Evolutionary conservation across 2,797 vertebrate species (phyloP).

Genomic region (Myiothlypis coronata): DNA sequence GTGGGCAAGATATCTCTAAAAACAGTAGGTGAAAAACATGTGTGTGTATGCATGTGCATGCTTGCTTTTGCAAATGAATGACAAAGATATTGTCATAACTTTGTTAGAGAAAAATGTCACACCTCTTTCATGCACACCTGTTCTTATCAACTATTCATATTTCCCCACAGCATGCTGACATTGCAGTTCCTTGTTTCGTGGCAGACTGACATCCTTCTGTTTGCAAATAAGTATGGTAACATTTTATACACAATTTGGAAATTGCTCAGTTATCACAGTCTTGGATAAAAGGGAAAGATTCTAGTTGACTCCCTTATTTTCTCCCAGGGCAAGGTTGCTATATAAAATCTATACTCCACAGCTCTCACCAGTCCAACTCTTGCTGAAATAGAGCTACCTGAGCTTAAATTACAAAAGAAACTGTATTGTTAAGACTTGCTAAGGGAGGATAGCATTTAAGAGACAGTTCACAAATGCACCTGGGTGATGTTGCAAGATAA

Average conservation of each 20-base stretch:
- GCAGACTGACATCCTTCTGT: not conserved
- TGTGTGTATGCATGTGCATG: not conserved
- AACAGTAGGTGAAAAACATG: not conserved
- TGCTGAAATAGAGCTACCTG: not conserved
- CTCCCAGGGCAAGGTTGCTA: not conserved
- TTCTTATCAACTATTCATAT: not conserved
- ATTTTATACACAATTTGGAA: not conserved
- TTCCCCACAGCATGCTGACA: not conserved
- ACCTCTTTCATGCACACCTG: not conserved
- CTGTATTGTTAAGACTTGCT: not conserved
- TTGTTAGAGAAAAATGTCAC: not conserved
- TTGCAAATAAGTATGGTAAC: not conserved
- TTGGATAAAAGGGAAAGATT: not conserved
- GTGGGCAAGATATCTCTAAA: not conserved
- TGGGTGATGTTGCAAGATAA: not conserved
- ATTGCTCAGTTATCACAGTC: not conserved
- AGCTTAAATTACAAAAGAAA: not conserved
- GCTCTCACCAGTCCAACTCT: not conserved
- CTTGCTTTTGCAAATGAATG: not conserved
- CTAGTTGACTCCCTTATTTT: not conserved
- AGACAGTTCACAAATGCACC: not conserved
- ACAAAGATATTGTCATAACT: not conserved
- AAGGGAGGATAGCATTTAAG: not conserved
- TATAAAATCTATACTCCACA: not conserved
- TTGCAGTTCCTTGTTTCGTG: not conserved